A percentile compares a stretch with the other conserved stretches of the same genome.
Evolutionary conservation across 2,888 invertebrate species (phyloP).

Genomic region (Xestia c-nigrum): DNA sequence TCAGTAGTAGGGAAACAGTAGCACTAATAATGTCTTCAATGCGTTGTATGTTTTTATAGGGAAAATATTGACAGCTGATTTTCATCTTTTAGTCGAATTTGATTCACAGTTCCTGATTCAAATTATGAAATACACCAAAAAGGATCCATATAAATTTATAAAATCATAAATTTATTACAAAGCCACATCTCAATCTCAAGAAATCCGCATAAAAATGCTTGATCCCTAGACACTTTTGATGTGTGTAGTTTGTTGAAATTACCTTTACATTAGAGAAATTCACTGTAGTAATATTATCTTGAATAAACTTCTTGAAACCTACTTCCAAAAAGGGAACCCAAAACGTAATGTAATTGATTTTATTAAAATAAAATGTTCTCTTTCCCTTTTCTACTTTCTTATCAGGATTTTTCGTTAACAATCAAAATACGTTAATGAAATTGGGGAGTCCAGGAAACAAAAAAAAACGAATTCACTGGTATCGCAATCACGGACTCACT

Average conservation of each 20-base stretch:
- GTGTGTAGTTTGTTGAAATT: background rate
- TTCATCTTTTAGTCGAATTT: no score
- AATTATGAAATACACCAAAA: no score
- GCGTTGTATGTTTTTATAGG: no score
- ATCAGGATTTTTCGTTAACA: slow-evolving; percentile 28
- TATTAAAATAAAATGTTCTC: slow-evolving; percentile 21
- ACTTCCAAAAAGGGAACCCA: slow-evolving; percentile 6
- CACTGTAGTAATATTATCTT: background rate
- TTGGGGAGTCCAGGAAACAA: slow-evolving; percentile 20
- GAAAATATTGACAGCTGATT: no score
- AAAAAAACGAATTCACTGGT: background rate
- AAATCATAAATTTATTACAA: no score
- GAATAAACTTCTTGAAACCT: background rate
- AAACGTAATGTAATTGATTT: slow-evolving; percentile 30
- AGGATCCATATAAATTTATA: no score
- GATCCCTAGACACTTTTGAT: no score
- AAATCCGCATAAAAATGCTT: no score
- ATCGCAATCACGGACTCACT: slow-evolving; percentile 24
- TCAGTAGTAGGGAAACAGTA: no score
- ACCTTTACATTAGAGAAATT: background rate
- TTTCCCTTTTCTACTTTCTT: slow-evolving; percentile 7
- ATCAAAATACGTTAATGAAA: slow-evolving; percentile 49
- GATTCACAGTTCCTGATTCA: no score
- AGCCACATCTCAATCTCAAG: no score
- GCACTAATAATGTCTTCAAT: no score